Evolutionary conservation across 2,888 invertebrate genomes (phyloP).

Genomic region (Sinodicranocentrus sp.): DNA sequence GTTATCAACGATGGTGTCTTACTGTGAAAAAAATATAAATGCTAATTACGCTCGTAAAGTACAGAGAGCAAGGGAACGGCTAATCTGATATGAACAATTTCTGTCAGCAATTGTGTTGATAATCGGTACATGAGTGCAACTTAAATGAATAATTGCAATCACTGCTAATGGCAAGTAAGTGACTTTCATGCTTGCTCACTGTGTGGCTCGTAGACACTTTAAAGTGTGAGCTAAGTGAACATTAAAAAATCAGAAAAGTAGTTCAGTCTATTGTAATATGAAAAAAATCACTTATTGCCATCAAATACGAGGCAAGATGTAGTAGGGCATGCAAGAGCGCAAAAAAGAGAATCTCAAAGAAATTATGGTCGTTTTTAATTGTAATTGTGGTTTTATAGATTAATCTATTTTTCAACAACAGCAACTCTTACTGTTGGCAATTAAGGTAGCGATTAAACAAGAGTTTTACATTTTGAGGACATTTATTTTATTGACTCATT

Average conservation of each 20-base stretch:
- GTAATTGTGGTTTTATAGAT: slow-evolving; percentile 24
- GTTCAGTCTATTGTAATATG: too few species aligned
- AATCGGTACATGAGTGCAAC: slow-evolving; percentile 48
- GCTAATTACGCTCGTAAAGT: slow-evolving; percentile 63
- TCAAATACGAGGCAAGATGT: too few species aligned
- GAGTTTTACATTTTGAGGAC: slow-evolving; percentile 35
- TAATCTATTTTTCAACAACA: slow-evolving; percentile 25
- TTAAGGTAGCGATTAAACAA: slow-evolving; percentile 7
- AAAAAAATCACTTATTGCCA: too few species aligned
- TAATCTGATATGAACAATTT: slow-evolving; percentile 62
- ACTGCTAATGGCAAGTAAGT: neutral
- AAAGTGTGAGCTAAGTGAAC: too few species aligned
- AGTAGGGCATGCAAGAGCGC: too few species aligned
- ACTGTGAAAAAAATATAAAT: slow-evolving; percentile 64
- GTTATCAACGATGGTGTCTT: slow-evolving; percentile 64
- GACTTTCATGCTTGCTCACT: neutral
- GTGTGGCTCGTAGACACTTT: neutral
- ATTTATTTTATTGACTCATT: slow-evolving; percentile 10
- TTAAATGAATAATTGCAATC: slow-evolving; percentile 54
- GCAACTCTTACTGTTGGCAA: slow-evolving; percentile 14
- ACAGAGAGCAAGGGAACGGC: slow-evolving; percentile 12
- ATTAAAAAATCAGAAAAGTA: too few species aligned
- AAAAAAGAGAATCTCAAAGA: too few species aligned
- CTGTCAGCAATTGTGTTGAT: slow-evolving; percentile 66
- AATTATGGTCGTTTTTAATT: too few species aligned